phyloP scores from a whole-genome alignment of 2,797 vertebrate species.

The Nannoperca obscura region DNA sequence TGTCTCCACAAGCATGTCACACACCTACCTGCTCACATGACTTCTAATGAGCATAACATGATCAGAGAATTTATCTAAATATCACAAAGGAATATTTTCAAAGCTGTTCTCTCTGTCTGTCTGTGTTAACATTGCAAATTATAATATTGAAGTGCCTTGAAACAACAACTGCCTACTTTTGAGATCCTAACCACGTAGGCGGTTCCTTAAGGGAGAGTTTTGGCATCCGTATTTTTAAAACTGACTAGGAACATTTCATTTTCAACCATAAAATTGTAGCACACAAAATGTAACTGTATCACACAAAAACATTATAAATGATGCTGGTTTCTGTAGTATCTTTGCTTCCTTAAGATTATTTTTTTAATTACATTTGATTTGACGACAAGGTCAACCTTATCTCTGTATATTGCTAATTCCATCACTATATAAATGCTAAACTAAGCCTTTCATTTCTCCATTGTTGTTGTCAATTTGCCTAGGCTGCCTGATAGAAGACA shows the following conservation, averaged over 20 bases:
- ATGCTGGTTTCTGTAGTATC: background rate
- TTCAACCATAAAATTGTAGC: background rate
- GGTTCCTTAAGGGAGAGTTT: background rate
- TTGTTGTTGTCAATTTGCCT: conserved; percentile 41
- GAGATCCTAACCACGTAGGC: background rate
- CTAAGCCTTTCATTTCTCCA: conserved; percentile 56
- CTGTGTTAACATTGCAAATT: background rate
- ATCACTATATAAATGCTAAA: conserved; percentile 52
- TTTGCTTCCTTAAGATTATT: background rate
- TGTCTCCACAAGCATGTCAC: background rate
- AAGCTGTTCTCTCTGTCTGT: conserved; percentile 1
- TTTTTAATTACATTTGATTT: conserved; percentile 48
- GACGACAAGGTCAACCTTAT: conserved; percentile 34
- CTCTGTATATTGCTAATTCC: conserved; percentile 33
- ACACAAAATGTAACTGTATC: background rate
- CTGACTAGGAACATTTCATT: background rate
- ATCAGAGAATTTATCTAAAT: conserved; percentile 3
- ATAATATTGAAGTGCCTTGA: background rate
- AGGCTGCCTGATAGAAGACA: conserved; percentile 60
- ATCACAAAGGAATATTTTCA: conserved; percentile 2
- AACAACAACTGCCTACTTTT: background rate
- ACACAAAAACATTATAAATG: background rate
- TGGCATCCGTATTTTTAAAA: conserved; percentile 7
- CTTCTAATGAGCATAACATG: conserved; percentile 17
- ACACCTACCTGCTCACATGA: background rate